Base-by-base conservation (phyloP, 1,140 invertebrate genomes). In the Druon quercuslanigerum region DNA sequence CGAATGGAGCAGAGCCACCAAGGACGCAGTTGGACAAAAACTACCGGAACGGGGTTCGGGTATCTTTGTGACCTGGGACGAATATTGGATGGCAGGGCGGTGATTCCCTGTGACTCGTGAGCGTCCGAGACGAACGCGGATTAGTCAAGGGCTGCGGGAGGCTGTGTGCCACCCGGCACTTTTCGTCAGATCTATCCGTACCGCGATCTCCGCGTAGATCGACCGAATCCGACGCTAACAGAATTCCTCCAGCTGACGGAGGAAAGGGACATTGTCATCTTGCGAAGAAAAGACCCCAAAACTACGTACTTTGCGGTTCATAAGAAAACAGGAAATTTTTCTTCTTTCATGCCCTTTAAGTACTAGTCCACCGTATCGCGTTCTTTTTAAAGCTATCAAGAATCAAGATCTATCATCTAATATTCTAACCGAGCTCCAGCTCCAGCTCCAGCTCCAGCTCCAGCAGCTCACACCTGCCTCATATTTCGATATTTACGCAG, bases 111-210 rank as follows among this genome's bases (percentile, higher is more conserved):
- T 81, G 81, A 79, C 81, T 82, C 84, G 85, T 86, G 87, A 88
- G 82, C 85, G 79, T 79, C 78, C 86, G 86, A 85, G 75, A 89
- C 88, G 86, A 89, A 89, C 81, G 78, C 77, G 86, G 87, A 90
- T 90, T 90, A 90, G 88, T 86, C 86, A 87, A 79, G 84, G 86
- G 78, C 82, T 85, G 83, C 80, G 78, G 84, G 82, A 83, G 81
- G 82, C 79, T 82, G 76, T 75, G 78, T 74, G 80, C 84, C 85
- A 85, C 78, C 79, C 83, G 85, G 84, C 85, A 83, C 79, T 86
- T 72, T 72, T 72, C 71, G 50, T 72, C 51, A 33, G 71, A 72
- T 72, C 51, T 72, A 72, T 72, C 50, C 71, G 33, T 66, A 33
- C 60, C 60, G 60, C 60, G 60, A 66, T 66, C 60, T 40, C n/a